Evolutionary conservation across 2,888 invertebrate species (phyloP), one percentile per base, ranked within the genome.

Genomic region (Papilio protenor): DNA sequence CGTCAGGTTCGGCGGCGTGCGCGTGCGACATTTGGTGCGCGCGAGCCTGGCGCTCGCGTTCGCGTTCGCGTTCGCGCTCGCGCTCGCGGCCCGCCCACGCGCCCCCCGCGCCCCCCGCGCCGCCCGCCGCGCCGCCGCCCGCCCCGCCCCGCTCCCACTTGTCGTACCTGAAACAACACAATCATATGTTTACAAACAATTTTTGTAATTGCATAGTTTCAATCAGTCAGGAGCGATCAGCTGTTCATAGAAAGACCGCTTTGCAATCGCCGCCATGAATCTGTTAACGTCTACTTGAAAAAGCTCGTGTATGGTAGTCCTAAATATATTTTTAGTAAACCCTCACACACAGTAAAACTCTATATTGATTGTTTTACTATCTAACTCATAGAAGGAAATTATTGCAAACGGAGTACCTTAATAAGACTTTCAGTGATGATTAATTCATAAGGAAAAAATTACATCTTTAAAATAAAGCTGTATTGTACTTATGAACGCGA

Each of bases 11-110:
- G 91, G 95, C 94, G 92, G 95, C 96, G 92, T 95, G 95, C 92
- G 95, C 96, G 91, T 92, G 90, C 88, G 96, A 96, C 95, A 96
- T 96, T 95, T 97, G 96, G 94, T 96, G 96, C 90, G 96, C 96
- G 91, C 97, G 96, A 93, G 96, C 96, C 94, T 96, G 96, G 87
- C 97, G 95, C 94, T 97, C 97, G 95, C 96, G 96, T 95, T 97
- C 97, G 85, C 97, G 96, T 91, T 96, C 96, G 90, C 96, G 96
- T 94, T 96, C 97, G 86, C 92, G 92, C 83, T 86, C 87, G 70
- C 86, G 85, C 82, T 82, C 81, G 80, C 82, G 80, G 75, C 79
- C 70, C 81, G 81, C 82, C 83, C 83, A 82, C 80, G 81, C 84
- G 77, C 83, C 85, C 81, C 84, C 82, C 79, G 82, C 82, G 78